Evolutionary conservation across 2,888 invertebrate species (phyloP).

Genomic region (Bursaphelenchus okinawaensis): DNA sequence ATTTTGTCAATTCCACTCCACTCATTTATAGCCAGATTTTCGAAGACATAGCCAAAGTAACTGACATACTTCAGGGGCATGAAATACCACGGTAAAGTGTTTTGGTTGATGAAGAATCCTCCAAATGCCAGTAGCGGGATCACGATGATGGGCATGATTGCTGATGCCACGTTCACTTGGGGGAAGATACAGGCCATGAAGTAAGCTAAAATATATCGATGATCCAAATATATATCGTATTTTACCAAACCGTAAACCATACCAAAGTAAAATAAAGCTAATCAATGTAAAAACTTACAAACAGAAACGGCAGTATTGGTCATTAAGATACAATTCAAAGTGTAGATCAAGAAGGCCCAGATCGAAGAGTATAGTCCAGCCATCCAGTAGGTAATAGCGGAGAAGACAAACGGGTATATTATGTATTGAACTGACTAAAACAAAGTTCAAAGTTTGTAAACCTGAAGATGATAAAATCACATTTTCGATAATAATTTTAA

Average conservation of each 20-base stretch:
- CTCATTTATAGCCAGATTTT: conserved; percentile 58
- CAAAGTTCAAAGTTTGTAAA: not conserved
- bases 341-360: conserved; percentile 66
- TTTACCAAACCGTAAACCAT: too few relatives aligned
- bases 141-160: conserved; percentile 82
- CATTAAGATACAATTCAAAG: conserved; percentile 38
- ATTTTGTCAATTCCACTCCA: conserved; percentile 51
- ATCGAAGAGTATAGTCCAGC: conserved; percentile 64
- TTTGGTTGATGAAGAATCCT: conserved; percentile 85
- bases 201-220: conserved; percentile 69
- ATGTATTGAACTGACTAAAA: conserved; percentile 72
- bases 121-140: conserved; percentile 90
- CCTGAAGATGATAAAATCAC: not conserved
- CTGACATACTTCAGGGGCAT: conserved; percentile 59
- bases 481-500: too few relatives aligned
- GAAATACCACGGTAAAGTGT: conserved; percentile 60
- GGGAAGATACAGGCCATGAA: conserved; percentile 77
- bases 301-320: conserved; percentile 54
- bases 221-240: too few relatives aligned
- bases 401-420: conserved; percentile 76
- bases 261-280: too few relatives aligned
- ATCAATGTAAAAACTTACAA: conserved; percentile 20
- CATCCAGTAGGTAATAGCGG: conserved; percentile 79
- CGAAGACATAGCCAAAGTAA: conserved; percentile 59
- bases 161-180: conserved; percentile 72